phyloP scores from a whole-genome alignment of 2,797 vertebrate species.

The Anguilla megastoma region DNA sequence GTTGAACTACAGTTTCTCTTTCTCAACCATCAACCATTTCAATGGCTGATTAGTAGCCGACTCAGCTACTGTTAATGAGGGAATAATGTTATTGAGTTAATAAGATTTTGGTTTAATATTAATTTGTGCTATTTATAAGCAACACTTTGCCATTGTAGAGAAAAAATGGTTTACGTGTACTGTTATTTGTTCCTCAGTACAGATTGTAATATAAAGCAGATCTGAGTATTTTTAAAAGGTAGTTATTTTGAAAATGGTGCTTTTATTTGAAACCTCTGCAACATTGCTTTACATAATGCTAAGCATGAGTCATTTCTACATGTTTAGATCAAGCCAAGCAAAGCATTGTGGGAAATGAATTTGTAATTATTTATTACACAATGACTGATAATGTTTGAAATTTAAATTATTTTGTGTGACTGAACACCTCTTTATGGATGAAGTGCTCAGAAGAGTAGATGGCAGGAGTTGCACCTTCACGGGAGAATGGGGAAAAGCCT shows the following conservation, averaged over 20 bases:
- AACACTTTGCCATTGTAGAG: background rate
- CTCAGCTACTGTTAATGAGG: background rate
- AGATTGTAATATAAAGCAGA: background rate
- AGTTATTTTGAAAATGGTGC: background rate
- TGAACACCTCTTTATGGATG: slow-evolving; percentile 1
- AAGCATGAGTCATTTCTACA: slow-evolving; percentile 8
- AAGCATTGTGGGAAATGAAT: slow-evolving; percentile 3
- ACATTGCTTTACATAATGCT: slow-evolving; percentile 16
- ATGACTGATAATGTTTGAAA: slow-evolving; percentile 6
- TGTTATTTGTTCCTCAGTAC: background rate
- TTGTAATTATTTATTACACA: slow-evolving; percentile 27
- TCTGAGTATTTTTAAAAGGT: background rate
- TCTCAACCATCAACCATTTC: background rate
- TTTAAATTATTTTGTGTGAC: slow-evolving; percentile 20
- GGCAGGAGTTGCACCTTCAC: background rate
- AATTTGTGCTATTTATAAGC: background rate
- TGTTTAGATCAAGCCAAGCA: background rate
- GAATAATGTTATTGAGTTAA: background rate
- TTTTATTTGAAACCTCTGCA: background rate
- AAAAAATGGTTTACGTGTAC: background rate
- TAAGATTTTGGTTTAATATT: background rate
- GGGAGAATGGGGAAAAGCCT: background rate
- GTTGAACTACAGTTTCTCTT: background rate
- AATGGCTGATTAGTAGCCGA: background rate
- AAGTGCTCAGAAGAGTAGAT: background rate